Percentiles rank a stretch among this genome's conserved stretches.
Evolutionary conservation across 2,797 vertebrate species (phyloP).

Genomic region (Picus viridis): DNA sequence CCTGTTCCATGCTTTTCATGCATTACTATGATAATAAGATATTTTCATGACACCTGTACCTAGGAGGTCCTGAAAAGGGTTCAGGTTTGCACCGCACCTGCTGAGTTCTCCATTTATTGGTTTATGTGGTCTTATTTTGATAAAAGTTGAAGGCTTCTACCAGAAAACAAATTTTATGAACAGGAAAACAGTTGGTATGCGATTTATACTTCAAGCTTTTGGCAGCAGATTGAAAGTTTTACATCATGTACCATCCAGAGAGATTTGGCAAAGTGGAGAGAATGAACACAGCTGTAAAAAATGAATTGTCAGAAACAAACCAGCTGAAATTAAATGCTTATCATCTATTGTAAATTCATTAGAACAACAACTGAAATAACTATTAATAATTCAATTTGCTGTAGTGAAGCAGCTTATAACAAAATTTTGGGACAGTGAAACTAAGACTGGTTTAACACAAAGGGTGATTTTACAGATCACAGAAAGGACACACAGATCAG

Average conservation of each 20-base stretch:
- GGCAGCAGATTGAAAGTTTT: background rate
- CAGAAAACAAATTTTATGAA: background rate
- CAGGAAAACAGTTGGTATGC: background rate
- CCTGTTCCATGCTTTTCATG: background rate
- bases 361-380: background rate
- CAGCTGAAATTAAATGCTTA: background rate
- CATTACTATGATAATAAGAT: background rate
- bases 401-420: background rate
- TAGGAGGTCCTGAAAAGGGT: background rate
- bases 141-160: background rate
- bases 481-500: background rate
- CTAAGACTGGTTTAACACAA: background rate
- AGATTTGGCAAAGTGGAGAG: background rate
- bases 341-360: background rate
- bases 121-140: background rate
- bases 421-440: background rate
- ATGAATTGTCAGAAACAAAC: background rate
- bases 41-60: background rate
- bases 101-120: background rate
- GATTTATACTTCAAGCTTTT: background rate
- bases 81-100: background rate
- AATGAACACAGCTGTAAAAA: background rate
- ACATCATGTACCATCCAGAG: background rate
- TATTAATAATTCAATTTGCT: background rate
- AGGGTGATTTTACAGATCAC: background rate